A percentile compares a stretch with the other conserved stretches of the same genome.
Conservation (phyloP, 2,888 invertebrate species). For the Carterocephalus palaemon region DNA sequence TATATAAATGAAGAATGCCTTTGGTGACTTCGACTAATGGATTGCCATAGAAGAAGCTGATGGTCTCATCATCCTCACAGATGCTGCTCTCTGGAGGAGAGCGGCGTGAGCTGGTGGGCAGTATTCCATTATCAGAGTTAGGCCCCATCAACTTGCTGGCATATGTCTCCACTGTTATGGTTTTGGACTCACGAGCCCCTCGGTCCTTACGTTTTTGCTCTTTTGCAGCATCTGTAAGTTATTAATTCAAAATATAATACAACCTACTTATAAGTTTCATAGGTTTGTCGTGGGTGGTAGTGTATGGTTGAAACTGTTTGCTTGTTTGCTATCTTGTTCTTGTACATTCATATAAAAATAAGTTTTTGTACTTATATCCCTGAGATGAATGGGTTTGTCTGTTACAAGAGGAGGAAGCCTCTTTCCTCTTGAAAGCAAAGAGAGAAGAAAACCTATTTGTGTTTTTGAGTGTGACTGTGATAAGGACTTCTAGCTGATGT, state of each 20-base stretch:
- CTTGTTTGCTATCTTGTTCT: too few species aligned
- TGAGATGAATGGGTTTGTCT: too few species aligned
- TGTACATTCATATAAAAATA: too few species aligned
- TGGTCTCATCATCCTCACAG: slow-evolving; percentile 72
- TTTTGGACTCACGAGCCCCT: slow-evolving; percentile 83
- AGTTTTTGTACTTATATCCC: too few species aligned
- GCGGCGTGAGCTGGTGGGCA: slow-evolving; percentile 82
- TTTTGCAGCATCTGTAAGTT: slow-evolving; percentile 52
- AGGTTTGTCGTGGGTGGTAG: too few species aligned
- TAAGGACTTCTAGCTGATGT: too few species aligned
- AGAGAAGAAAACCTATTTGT: too few species aligned
- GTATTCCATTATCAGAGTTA: slow-evolving; percentile 71
- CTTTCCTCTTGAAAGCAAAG: too few species aligned
- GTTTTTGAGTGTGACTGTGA: too few species aligned
- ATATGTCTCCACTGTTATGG: slow-evolving; percentile 89
- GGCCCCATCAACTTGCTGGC: slow-evolving; percentile 81
- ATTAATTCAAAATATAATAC: background rate
- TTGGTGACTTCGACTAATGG: slow-evolving; percentile 97
- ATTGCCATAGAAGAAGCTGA: slow-evolving; percentile 96
- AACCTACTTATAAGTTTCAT: slow-evolving; percentile 52
- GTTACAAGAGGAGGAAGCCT: too few species aligned
- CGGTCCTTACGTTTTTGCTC: slow-evolving; percentile 79
- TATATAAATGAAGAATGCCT: slow-evolving; percentile 97
- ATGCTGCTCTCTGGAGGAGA: slow-evolving; percentile 59
- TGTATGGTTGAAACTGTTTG: too few species aligned